Conservation (phyloP, 2,888 invertebrate species). For the Pedicia rivosa region DNA sequence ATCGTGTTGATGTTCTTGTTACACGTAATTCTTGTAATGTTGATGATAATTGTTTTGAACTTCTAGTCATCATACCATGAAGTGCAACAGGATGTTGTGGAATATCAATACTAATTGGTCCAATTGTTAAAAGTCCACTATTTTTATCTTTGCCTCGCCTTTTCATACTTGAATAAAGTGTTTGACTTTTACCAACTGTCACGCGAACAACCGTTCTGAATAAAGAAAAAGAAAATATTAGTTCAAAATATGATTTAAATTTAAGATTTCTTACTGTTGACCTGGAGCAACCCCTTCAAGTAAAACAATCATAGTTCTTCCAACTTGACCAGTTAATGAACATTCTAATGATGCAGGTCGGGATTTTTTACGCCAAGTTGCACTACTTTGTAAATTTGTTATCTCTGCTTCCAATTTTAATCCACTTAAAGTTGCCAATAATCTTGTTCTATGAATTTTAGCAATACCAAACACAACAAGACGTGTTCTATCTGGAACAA, state of each 20-base stretch:
- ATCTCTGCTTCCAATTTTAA: slow-evolving; percentile 85
- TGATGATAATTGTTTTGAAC: slow-evolving; percentile 80
- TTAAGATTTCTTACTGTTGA: slow-evolving; percentile 51
- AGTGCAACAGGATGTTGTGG: slow-evolving; percentile 96
- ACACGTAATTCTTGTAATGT: slow-evolving; percentile 82
- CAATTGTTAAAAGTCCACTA: slow-evolving; percentile 67
- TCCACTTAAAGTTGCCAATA: slow-evolving; percentile 82
- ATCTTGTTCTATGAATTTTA: slow-evolving; percentile 68
- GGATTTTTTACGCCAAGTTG: slow-evolving; percentile 78
- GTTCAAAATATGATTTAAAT: slow-evolving; percentile 9
- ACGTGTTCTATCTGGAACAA: slow-evolving; percentile 44
- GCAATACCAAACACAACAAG: slow-evolving; percentile 77
- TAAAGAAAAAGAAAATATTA: slow-evolving; percentile 9
- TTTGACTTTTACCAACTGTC: slow-evolving; percentile 82
- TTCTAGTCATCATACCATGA: slow-evolving; percentile 95
- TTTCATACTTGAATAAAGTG: slow-evolving; percentile 73
- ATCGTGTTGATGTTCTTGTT: slow-evolving; percentile 59
- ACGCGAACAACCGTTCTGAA: slow-evolving; percentile 81
- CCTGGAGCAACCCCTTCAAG: slow-evolving; percentile 80
- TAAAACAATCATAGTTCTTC: slow-evolving; percentile 80
- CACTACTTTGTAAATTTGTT: slow-evolving; percentile 76
- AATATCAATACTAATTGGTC: slow-evolving; percentile 84
- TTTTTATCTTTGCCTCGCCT: slow-evolving; percentile 63
- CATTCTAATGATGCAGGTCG: slow-evolving; percentile 54
- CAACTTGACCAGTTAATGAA: slow-evolving; percentile 77